A percentile compares a stretch with the other conserved stretches of the same genome.
phyloP scores from a whole-genome alignment of 2,888 invertebrate genomes.

The Hetaerina titia region DNA sequence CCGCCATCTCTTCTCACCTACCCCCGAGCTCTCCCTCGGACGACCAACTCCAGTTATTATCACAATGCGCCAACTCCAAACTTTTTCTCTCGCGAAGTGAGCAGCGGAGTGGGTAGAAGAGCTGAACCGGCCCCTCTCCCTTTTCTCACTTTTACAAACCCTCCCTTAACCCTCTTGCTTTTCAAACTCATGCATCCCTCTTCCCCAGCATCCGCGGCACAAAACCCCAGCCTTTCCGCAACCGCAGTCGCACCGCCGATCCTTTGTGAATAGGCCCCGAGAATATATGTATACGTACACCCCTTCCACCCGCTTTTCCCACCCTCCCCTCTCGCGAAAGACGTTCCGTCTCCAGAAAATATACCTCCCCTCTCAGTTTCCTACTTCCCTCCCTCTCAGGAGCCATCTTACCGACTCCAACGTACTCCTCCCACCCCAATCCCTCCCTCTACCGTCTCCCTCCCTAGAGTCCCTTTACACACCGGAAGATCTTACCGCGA shows the following conservation, averaged over 20 bases:
- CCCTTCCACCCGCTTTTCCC: neutral
- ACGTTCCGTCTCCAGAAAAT: neutral
- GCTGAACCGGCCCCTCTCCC: neutral
- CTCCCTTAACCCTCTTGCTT: neutral
- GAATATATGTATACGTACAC: neutral
- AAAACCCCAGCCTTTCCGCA: neutral
- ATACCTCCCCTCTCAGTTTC: neutral
- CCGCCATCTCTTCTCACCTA: neutral
- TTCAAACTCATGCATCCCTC: neutral
- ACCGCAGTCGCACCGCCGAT: neutral
- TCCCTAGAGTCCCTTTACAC: neutral
- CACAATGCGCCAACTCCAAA: neutral
- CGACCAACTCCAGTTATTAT: conserved; percentile 7
- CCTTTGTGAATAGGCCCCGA: neutral
- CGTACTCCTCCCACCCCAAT: neutral
- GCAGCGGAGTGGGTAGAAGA: neutral
- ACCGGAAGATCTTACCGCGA: neutral
- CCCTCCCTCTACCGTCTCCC: neutral
- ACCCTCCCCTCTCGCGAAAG: neutral
- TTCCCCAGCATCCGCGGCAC: neutral
- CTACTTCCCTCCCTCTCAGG: no score
- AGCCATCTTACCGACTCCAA: neutral
- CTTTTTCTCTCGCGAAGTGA: neutral
- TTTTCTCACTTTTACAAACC: neutral
- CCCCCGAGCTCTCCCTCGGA: neutral